These are phyloP conservation scores for Amphiprion clarkii DNA, from an alignment of 2,797 vertebrate genomes.

Conservation along the genomic window DNA sequence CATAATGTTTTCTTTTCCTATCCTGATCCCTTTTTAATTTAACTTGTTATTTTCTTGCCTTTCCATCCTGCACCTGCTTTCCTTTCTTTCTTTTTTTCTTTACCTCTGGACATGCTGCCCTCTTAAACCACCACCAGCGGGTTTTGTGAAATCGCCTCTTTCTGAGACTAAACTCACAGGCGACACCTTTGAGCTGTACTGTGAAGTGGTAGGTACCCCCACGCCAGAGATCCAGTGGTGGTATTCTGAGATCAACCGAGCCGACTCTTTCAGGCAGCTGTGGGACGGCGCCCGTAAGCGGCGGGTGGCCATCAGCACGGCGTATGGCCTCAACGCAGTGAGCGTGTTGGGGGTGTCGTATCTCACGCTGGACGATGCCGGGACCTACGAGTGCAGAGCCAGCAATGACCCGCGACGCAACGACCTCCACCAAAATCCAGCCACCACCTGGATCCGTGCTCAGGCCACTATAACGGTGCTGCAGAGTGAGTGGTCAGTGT, in stretches of 20 bases:
- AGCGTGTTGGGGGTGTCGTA: slow-evolving; percentile 92
- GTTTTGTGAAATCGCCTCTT: slow-evolving; percentile 97
- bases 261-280: slow-evolving; percentile 96
- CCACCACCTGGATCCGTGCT: slow-evolving; percentile 97
- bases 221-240: slow-evolving; percentile 99
- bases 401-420: slow-evolving; percentile 97
- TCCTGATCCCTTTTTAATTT: slow-evolving; percentile 40
- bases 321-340: slow-evolving; percentile 92
- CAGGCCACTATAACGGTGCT: slow-evolving; percentile 96
- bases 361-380: slow-evolving; percentile 93
- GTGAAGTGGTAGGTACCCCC: slow-evolving; percentile 95
- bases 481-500: slow-evolving; percentile 94
- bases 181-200: slow-evolving; percentile 98
- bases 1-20: slow-evolving; percentile 18
- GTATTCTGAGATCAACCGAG: slow-evolving; percentile 96
- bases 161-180: slow-evolving; percentile 97
- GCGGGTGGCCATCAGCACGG: slow-evolving; percentile 93
- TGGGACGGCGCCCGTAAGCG: slow-evolving; percentile 94
- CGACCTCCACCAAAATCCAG: slow-evolving; percentile 94
- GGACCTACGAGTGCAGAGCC: slow-evolving; percentile 98
- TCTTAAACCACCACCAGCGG: slow-evolving; percentile 84
- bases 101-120: slow-evolving; percentile 29
- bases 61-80: slow-evolving; percentile 37
- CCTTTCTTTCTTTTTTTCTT: slow-evolving; percentile 15
- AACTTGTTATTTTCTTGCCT: slow-evolving; percentile 39